Percentiles rank a stretch among this genome's conserved stretches.
phyloP scores from a whole-genome alignment of 2,113 vertebrate genomes.

The Chamaea fasciata region DNA sequence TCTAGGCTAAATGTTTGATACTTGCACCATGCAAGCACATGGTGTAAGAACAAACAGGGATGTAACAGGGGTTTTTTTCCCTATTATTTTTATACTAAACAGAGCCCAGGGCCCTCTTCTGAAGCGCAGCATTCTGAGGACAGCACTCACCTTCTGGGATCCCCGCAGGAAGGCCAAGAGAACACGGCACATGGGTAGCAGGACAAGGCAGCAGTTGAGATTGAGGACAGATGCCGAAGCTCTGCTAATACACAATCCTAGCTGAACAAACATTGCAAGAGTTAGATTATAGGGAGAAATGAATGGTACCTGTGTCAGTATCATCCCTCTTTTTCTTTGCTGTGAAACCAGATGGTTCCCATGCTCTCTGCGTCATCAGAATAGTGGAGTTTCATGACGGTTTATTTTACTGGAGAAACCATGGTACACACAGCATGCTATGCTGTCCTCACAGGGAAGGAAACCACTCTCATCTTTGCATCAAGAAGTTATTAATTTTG shows the following conservation, averaged over 20 bases:
- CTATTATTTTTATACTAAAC: background rate
- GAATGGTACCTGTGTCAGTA: background rate
- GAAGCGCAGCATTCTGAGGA: background rate
- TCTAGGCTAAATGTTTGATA: background rate
- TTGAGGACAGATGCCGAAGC: conserved; percentile 94
- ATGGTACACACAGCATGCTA: rapidly evolving
- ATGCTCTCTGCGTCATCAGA: background rate
- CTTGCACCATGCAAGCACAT: background rate
- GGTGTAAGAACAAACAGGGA: background rate
- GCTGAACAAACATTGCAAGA: conserved; percentile 80
- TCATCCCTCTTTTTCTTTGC: background rate
- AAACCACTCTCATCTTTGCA: background rate
- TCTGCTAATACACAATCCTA: conserved; percentile 95
- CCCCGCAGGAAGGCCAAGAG: conserved; percentile 86
- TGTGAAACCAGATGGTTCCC: background rate
- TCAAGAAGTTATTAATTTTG: background rate
- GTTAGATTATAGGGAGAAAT: conserved; percentile 40
- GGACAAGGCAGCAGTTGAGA: conserved; percentile 93
- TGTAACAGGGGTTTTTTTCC: background rate
- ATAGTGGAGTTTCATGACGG: background rate
- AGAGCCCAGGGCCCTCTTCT: background rate
- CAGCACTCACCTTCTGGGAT: conserved; percentile 78
- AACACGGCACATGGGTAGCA: conserved; percentile 89
- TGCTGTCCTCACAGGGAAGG: background rate
- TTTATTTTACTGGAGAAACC: background rate